Base-by-base conservation (phyloP, 2,888 invertebrate species). In the Clusia tigrina region DNA sequence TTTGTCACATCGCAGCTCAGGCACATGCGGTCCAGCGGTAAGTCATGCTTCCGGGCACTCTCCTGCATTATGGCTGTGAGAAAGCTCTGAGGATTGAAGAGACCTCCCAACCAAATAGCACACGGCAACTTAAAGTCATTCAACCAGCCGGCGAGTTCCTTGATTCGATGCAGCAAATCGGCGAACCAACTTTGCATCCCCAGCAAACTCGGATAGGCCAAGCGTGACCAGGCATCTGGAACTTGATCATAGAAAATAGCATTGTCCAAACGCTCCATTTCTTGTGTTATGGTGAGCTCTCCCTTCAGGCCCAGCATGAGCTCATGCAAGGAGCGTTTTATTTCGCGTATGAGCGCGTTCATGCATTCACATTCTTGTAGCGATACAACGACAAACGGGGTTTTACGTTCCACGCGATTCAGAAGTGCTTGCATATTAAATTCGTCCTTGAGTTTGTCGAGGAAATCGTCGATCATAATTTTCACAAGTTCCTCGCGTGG, bases 21-120 rank as follows among this genome's bases (percentile, higher is more conserved):
- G 78, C 94, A 94, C 96, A 98, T 96, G 82, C 95, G 94, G 85
- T 98, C 97, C 67, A 98, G 86, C 0, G 97, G 96, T 90, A 96
- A 93, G 84, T 97, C 97, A 82, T 96, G 96, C 84, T 93, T 96
- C 25, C 97, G 87, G 0, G 97, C 96, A 65, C 96, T 95, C 85
- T 94, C 95, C 85, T 98, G 98, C 96, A 97, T 97, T 78, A 98
- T 96, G 63, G 97, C 97, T 0, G 97, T 98, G 59, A 98, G 86
- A 85, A 98, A 96, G 23, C 96, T 96, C 84, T 98, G 97, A 0
- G 97, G 97, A 85, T 97, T 98, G 86, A 98, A 98, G 79, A 98
- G 93, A 1, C 97, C 97, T 12, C 93, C 95, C 67, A 98, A 85
- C 98, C 98, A 98, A 46, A 97, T 93, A 15, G 93, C 89, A 1